Conservation (phyloP, 2,888 invertebrate genomes). For the Megamerina dolium region DNA sequence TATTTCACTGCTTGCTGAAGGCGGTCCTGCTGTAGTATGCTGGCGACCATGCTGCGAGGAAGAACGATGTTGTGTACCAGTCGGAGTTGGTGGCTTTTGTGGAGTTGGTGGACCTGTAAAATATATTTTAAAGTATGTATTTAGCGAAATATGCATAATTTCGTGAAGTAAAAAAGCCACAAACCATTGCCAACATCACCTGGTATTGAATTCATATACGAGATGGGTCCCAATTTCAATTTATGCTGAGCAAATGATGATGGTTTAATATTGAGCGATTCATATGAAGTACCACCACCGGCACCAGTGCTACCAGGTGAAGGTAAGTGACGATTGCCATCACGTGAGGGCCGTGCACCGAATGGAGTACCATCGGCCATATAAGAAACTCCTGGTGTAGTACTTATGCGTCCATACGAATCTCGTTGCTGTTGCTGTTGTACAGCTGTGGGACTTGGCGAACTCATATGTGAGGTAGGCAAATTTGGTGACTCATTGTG, state of each 20-base stretch:
- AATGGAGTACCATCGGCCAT: not conserved
- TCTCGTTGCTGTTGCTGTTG: conserved; percentile 28
- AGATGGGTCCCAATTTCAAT: conserved; percentile 42
- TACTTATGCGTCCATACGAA: conserved; percentile 35
- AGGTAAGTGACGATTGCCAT: not conserved
- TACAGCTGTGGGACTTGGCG: conserved; percentile 30
- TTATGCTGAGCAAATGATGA: conserved; percentile 49
- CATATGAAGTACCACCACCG: conserved; percentile 26
- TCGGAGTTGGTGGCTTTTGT: conserved; percentile 23
- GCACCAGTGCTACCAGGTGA: too few species aligned
- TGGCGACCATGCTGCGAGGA: conserved; percentile 13
- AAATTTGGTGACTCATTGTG: conserved; percentile 35
- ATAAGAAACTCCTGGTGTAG: not conserved
- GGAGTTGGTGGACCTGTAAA: too few species aligned
- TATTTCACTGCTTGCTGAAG: conserved; percentile 33
- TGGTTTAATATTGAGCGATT: conserved; percentile 34
- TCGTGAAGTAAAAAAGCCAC: too few species aligned
- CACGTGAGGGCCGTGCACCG: not conserved
- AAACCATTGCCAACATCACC: too few species aligned
- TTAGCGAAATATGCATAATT: too few species aligned
- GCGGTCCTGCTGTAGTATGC: conserved; percentile 24
- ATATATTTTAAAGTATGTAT: too few species aligned
- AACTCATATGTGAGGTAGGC: conserved; percentile 39
- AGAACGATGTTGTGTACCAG: conserved; percentile 15
- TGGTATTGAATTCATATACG: conserved; percentile 30